Evolutionary conservation across 2,888 invertebrate genomes (phyloP), one percentile per base, ranked within the genome.

Genomic region (Xanthorhoe designata): DNA sequence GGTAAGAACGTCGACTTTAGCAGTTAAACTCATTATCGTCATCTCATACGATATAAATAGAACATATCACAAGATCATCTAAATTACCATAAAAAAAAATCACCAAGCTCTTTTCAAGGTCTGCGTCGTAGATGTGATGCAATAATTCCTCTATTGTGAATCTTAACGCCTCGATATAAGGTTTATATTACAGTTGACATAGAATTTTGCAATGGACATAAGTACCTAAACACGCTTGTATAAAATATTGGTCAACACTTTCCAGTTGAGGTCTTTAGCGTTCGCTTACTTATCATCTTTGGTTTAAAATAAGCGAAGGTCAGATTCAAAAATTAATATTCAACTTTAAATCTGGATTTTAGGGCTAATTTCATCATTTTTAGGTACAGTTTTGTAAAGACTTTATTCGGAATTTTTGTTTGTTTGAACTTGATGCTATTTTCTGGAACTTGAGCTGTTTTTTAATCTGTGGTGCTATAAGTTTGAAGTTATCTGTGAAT

Each of bases 131-230:
- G 8, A 24, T 32, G 6, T 47, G 24, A 51, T 10, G 24, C 24
- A 19, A 51, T 4, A 8, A 18, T 32, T 4, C 32, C 9, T n/a
- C 0, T 13, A 50, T 13, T 24, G 19, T 19, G 18, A 50, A 51
- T n/a, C n/a, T 51, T 51, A 51, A 6, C 24, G 24, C 24, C 2
- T 13, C 13, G 19, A n/a, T 0, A 13, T 24, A 24, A n/a, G 51
- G 24, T 51, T 10, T 7, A 51, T 51, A 24, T 51, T 24, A 51
- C 13, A 51, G 24, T 6, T 24, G 10, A 10, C 13, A 5, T 1
- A 24, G 19, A 19, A 51, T 51, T 51, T 51, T 24, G 51, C 51
- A 51, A 51, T 24, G 51, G n/a, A n/a, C 51, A 24, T 24, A 51
- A 19, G 50, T 51, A 51, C 51, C 19, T 51, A 24, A 51, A 51